Evolutionary conservation across 1,140 invertebrate genomes (phyloP), one percentile per base, ranked within the genome.

Genomic region (Tenebrio molitor): DNA sequence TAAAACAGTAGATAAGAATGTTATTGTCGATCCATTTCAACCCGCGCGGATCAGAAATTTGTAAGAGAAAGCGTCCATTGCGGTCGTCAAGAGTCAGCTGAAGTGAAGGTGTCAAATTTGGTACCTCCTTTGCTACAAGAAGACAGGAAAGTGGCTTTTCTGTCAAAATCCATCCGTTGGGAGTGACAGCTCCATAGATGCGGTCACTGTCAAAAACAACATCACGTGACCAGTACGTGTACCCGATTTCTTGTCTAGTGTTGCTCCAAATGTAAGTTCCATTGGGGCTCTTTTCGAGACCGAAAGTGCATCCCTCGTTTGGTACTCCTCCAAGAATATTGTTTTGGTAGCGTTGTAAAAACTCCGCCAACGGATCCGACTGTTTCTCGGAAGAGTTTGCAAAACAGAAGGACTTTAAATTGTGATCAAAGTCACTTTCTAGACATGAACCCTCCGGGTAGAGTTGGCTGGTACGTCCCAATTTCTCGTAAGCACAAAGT

Each of bases 131-230:
- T 53, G 50, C 25, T n/a, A 39, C 50, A 10, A 72, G 7, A 21
- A 36, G 16, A 21, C 70, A 72, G 21, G 8, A 15, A 10, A 10
- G 5, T 39, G 36, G 29, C n/a, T 21, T 25, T 21, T 39, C 14
- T 19, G 46, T 62, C 34, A 21, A 12, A n/a, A 8, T 71, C 69
- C 69, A n/a, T n/a, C n/a, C n/a, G n/a, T n/a, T n/a, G n/a, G n/a
- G n/a, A n/a, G n/a, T n/a, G n/a, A n/a, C 12, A 4, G 58, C 70
- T 6, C 70, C 63, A 21, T 66, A 66, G 14, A 4, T 44, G 21
- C 14, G n/a, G 14, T 25, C 53, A 10, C 64, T 65, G 14, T 23
- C 33, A 46, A 72, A 72, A 66, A 50, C 14, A 8, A 62, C 65
- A n/a, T 15, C 21, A 14, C 12, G 5, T 14, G 36, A 25, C 70